phyloP scores from a whole-genome alignment of 2,888 invertebrate species.

The Hirtodrosophila duncani region DNA sequence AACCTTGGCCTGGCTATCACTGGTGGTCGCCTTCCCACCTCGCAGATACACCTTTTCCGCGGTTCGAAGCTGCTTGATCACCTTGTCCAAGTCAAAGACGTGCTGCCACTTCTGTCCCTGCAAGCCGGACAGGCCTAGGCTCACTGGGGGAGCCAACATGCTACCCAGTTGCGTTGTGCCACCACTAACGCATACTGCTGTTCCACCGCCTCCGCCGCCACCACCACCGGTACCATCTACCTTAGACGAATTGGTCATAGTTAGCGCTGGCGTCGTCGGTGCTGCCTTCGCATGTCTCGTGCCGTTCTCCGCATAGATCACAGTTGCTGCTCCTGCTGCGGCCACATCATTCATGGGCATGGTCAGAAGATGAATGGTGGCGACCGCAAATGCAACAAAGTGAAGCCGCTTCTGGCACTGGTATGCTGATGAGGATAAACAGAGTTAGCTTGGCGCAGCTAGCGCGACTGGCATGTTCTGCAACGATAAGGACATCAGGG shows the following conservation, averaged over 20 bases:
- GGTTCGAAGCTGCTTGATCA: conserved; percentile 69
- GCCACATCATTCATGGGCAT: conserved; percentile 61
- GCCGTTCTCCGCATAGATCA: conserved; percentile 52
- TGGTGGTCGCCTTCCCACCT: too few species aligned
- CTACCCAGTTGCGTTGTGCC: conserved; percentile 27
- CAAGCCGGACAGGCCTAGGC: conserved; percentile 28
- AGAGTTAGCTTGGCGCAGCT: conserved; percentile 46
- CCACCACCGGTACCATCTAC: too few species aligned
- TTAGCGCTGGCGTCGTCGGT: conserved; percentile 19
- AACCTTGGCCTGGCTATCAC: conserved; percentile 29
- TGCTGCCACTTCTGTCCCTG: conserved; percentile 75
- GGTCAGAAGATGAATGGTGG: conserved; percentile 13
- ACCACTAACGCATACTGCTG: conserved; percentile 3
- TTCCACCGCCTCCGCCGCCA: conserved; percentile 20
- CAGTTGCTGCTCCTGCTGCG: conserved; percentile 23
- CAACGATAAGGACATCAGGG: too few species aligned
- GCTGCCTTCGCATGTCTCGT: not conserved
- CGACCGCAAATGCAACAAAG: too few species aligned
- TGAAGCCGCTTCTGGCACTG: conserved; percentile 3
- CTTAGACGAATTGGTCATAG: conserved; percentile 47
- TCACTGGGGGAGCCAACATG: not conserved
- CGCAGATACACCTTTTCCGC: conserved; percentile 67
- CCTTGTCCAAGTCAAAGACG: conserved; percentile 71
- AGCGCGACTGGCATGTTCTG: conserved; percentile 43
- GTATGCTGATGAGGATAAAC: conserved; percentile 24